A percentile compares a stretch with the other conserved stretches of the same genome.
Evolutionary conservation across 2,113 vertebrate species (phyloP).

Genomic region (Tragelaphus scriptus): DNA sequence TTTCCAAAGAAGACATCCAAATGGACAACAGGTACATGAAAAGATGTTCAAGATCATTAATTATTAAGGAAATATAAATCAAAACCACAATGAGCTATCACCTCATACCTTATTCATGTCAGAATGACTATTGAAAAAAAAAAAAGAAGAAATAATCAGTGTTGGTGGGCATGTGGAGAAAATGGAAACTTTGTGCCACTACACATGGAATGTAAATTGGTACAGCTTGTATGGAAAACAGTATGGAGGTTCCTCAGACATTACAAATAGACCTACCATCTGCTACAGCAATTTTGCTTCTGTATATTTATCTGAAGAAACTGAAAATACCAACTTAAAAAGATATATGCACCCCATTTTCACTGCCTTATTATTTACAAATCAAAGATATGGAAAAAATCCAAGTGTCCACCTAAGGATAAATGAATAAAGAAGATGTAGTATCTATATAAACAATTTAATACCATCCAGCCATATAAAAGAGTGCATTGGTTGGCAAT

Average conservation of each 20-base stretch:
- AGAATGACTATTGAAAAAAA: not conserved
- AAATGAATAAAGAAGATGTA: not conserved
- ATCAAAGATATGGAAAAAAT: not conserved
- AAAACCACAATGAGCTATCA: not conserved
- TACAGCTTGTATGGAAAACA: not conserved
- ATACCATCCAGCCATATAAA: not conserved
- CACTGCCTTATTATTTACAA: not conserved
- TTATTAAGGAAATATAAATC: not conserved
- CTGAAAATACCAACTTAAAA: not conserved
- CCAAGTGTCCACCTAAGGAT: not conserved
- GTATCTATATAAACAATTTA: not conserved
- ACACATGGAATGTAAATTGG: not conserved
- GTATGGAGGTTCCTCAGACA: not conserved
- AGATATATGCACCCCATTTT: not conserved
- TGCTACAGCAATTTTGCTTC: not conserved
- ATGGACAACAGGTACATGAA: not conserved
- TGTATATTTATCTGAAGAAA: not conserved
- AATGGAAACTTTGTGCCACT: not conserved
- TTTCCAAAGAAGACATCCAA: not conserved
- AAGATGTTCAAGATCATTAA: not conserved
- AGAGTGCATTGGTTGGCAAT: rapidly evolving
- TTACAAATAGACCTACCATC: not conserved
- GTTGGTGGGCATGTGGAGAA: not conserved
- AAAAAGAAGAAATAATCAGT: not conserved
- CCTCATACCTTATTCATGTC: not conserved